Evolutionary conservation across 2,797 vertebrate species (phyloP).

Genomic region (Dallia pectoralis): DNA sequence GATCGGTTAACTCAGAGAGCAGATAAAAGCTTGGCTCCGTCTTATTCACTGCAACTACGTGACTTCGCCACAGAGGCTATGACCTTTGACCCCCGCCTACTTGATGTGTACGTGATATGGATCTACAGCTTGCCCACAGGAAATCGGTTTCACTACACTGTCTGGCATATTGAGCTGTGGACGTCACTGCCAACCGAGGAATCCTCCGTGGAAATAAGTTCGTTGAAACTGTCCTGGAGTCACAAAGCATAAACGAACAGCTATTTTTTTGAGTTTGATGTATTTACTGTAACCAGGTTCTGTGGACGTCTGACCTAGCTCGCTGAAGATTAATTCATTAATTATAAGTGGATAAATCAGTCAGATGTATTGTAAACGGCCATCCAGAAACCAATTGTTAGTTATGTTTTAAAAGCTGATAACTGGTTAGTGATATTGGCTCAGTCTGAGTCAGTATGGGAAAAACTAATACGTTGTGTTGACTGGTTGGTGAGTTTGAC

Average conservation of each 20-base stretch:
- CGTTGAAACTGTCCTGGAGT: not conserved
- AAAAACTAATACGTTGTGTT: no score
- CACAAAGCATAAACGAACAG: no score
- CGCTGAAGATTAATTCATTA: no score
- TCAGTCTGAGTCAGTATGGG: no score
- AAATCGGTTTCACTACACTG: slow-evolving; percentile 17
- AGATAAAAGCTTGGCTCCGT: slow-evolving; percentile 53
- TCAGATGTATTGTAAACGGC: no score
- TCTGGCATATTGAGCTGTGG: slow-evolving; percentile 49
- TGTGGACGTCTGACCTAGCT: no score
- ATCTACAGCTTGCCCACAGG: slow-evolving; percentile 30
- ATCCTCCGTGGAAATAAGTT: slow-evolving; percentile 8
- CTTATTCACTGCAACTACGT: slow-evolving; percentile 60
- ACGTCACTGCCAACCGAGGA: slow-evolving; percentile 12
- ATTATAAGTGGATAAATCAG: no score
- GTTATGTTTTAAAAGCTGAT: no score
- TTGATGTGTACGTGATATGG: slow-evolving; percentile 47
- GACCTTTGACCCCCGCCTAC: slow-evolving; percentile 50
- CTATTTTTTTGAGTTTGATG: no score
- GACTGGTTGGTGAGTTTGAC: not conserved
- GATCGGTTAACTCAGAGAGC: slow-evolving; percentile 24
- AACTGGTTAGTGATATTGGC: no score
- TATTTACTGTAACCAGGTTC: no score
- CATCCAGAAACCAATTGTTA: no score
- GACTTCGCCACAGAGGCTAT: slow-evolving; percentile 51